These are phyloP conservation scores for Eublepharis macularius DNA, from an alignment of 2,113 vertebrate genomes.

Conservation along the genomic window DNA sequence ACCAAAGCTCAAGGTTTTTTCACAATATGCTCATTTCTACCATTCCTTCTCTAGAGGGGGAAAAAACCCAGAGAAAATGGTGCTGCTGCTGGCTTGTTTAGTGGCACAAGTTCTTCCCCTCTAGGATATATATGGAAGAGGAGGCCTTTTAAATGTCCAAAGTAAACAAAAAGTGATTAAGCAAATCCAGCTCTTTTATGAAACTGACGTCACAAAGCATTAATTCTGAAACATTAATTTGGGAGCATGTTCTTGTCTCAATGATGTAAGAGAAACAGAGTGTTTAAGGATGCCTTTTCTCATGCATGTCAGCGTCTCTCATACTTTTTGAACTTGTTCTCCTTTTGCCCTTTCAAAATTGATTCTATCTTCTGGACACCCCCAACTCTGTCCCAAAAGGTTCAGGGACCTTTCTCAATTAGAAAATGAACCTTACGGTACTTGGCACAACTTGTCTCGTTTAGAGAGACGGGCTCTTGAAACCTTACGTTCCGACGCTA, in stretches of 20 bases:
- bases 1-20: background rate
- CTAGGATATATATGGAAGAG: background rate
- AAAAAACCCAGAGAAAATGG: background rate
- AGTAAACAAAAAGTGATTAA: background rate
- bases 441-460: too few relatives aligned
- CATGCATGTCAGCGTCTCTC: background rate
- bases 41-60: too few relatives aligned
- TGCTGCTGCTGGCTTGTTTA: background rate
- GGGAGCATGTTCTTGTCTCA: background rate
- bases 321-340: background rate
- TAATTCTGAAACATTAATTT: background rate
- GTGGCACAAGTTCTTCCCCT: too few relatives aligned
- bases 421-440: too few relatives aligned
- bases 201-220: background rate
- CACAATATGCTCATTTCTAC: too few relatives aligned
- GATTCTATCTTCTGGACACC: background rate
- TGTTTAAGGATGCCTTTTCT: background rate
- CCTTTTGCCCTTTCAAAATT: background rate
- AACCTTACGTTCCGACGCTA: too few relatives aligned
- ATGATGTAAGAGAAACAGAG: background rate
- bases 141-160: background rate
- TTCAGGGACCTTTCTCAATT: background rate
- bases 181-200: background rate
- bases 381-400: background rate
- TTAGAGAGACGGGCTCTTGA: too few relatives aligned